Conservation (phyloP, 1,140 invertebrate species). For the Calliopsis andreniformis region DNA sequence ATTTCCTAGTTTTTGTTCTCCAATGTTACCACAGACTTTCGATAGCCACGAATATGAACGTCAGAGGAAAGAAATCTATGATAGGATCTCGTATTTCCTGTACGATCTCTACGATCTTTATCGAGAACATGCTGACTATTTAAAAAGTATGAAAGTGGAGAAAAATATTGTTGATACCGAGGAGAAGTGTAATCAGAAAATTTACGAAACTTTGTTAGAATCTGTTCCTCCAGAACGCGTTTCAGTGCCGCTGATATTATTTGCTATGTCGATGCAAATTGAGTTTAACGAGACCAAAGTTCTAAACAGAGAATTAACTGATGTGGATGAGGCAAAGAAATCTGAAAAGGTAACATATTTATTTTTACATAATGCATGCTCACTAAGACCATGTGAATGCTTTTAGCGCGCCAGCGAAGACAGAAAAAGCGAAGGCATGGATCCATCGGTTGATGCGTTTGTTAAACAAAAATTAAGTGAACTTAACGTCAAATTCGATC, state of each 20-base stretch:
- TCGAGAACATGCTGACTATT: constrained; percentile 79
- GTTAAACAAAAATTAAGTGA: constrained; percentile 16
- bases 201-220: constrained; percentile 73
- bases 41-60: constrained; percentile 69
- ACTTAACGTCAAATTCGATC: constrained; percentile 57
- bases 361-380: too few relatives aligned
- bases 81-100: constrained; percentile 80
- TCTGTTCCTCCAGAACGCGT: constrained; percentile 78
- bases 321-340: too few relatives aligned
- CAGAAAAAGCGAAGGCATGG: background rate
- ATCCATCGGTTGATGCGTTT: background rate
- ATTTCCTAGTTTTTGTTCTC: constrained; percentile 79
- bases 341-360: too few relatives aligned
- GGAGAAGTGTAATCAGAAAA: constrained; percentile 42
- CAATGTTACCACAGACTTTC: constrained; percentile 59
- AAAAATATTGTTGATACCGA: constrained; percentile 65
- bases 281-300: constrained; percentile 25
- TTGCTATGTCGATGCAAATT: constrained; percentile 78
- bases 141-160: constrained; percentile 78
- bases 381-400: background rate
- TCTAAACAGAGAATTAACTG: too few relatives aligned
- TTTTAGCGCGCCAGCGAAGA: background rate
- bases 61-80: constrained; percentile 78
- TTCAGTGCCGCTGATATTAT: constrained; percentile 77
- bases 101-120: constrained; percentile 82